phyloP scores from a whole-genome alignment of 2,888 invertebrate genomes.

The Hipparchia sbordonii region DNA sequence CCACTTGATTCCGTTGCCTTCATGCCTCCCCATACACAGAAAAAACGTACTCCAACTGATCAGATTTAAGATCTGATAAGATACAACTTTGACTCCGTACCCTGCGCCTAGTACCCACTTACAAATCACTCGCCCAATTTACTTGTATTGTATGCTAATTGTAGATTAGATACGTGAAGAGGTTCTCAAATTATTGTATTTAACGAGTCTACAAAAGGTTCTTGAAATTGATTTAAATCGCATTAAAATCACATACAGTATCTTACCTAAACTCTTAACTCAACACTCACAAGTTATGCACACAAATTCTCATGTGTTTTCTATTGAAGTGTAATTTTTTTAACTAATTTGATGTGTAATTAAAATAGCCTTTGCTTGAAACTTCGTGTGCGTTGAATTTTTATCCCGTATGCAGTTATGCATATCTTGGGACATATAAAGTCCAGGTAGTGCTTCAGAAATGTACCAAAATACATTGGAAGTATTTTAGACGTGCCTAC shows the following conservation, averaged over 20 bases:
- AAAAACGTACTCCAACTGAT: constrained; percentile 32
- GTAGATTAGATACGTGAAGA: constrained; percentile 66
- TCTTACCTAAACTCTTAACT: not conserved
- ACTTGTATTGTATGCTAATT: constrained; percentile 59
- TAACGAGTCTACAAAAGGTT: not conserved
- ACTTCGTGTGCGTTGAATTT: too few relatives aligned
- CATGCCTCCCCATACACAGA: constrained; percentile 25
- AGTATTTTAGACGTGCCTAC: too few relatives aligned
- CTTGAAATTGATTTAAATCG: not conserved
- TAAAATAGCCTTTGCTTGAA: too few relatives aligned
- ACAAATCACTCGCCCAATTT: constrained; percentile 73
- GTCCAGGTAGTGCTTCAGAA: too few relatives aligned
- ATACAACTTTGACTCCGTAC: constrained; percentile 57
- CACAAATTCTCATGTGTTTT: not conserved
- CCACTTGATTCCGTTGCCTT: constrained; percentile 27
- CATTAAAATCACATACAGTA: not conserved
- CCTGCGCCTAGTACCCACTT: constrained; percentile 57
- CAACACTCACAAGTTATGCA: not conserved
- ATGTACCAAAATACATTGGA: too few relatives aligned
- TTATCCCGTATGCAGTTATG: too few relatives aligned
- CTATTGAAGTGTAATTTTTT: too few relatives aligned
- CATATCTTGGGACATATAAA: too few relatives aligned
- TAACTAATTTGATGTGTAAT: too few relatives aligned
- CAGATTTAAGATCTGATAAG: constrained; percentile 62
- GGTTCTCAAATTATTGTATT: constrained; percentile 51